A percentile compares a stretch with the other conserved stretches of the same genome.
Conservation (phyloP, 2,797 vertebrate genomes). For the Sebastes itinus region DNA sequence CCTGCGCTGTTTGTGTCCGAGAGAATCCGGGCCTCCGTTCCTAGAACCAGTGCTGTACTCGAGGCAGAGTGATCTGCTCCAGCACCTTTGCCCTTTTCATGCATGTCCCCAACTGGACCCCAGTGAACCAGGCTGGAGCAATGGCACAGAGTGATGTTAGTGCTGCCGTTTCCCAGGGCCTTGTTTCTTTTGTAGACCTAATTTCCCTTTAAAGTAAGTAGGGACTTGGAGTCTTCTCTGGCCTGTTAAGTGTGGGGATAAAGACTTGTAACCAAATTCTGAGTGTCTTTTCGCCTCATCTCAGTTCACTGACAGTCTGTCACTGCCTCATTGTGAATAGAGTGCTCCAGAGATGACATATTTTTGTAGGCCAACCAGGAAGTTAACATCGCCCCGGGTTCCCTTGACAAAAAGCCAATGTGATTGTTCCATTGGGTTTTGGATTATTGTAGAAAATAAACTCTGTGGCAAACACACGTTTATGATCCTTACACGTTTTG, state of each 20-base stretch:
- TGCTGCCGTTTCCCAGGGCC: slow-evolving; percentile 58
- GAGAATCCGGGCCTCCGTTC: slow-evolving; percentile 56
- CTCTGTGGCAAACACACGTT: too few species aligned
- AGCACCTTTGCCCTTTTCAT: slow-evolving; percentile 52
- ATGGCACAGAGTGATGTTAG: slow-evolving; percentile 32
- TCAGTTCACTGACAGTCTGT: slow-evolving; percentile 15
- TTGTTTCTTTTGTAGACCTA: slow-evolving; percentile 12
- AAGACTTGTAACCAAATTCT: slow-evolving; percentile 4
- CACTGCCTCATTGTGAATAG: slow-evolving; percentile 17
- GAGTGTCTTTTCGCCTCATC: slow-evolving; percentile 7
- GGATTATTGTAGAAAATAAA: too few species aligned
- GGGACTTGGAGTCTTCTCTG: slow-evolving; percentile 18
- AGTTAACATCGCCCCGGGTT: too few species aligned
- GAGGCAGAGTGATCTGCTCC: slow-evolving; percentile 52
- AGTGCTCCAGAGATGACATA: not conserved
- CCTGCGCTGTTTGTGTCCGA: slow-evolving; percentile 65
- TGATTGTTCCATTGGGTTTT: too few species aligned
- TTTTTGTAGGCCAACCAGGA: too few species aligned
- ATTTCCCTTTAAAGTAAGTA: not conserved
- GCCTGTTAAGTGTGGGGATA: slow-evolving; percentile 21
- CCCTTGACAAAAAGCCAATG: too few species aligned
- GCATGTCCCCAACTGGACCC: slow-evolving; percentile 38
- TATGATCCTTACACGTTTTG: too few species aligned
- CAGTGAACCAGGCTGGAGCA: slow-evolving; percentile 31
- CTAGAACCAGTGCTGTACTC: slow-evolving; percentile 17